Percentiles rank a stretch among this genome's conserved stretches.
These are phyloP conservation scores for Syritta pipiens DNA, from an alignment of 2,888 invertebrate species.

Conservation along the genomic window DNA sequence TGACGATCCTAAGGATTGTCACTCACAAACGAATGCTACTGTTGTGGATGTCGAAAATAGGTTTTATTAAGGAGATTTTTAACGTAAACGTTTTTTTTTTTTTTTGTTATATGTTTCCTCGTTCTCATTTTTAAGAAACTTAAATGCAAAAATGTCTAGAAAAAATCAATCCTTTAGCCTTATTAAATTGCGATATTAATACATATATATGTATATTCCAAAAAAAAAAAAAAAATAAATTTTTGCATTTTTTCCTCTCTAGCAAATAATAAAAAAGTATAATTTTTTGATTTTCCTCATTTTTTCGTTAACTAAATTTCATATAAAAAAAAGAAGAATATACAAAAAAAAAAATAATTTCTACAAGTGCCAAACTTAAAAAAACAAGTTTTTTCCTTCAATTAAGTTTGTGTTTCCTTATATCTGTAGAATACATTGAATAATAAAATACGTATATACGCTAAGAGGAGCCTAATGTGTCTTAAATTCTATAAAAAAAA, in stretches of 20 bases:
- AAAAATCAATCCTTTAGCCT: conserved; percentile 61
- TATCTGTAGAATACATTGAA: conserved; percentile 52
- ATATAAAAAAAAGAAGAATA: conserved; percentile 7
- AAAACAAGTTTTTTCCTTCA: conserved; percentile 45
- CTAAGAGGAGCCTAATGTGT: conserved; percentile 79
- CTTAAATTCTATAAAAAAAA: conserved; percentile 77
- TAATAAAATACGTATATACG: conserved; percentile 70
- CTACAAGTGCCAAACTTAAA: conserved; percentile 68
- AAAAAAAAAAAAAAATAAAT: conserved; percentile 39
- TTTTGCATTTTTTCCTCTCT: conserved; percentile 62
- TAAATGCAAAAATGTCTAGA: conserved; percentile 30
- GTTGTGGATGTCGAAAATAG: conserved; percentile 77
- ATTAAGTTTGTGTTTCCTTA: conserved; percentile 7
- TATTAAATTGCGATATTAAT: conserved; percentile 65
- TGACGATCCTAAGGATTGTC: conserved; percentile 71
- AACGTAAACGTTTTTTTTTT: too few species aligned
- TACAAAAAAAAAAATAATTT: conserved; percentile 48
- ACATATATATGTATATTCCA: conserved; percentile 34
- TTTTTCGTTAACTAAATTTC: neutral
- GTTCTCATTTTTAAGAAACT: too few species aligned
- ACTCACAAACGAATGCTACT: conserved; percentile 76
- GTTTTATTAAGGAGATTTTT: conserved; percentile 79
- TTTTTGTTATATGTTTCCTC: conserved; percentile 42
- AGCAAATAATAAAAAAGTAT: conserved; percentile 42
- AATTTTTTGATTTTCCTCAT: neutral